A percentile compares a stretch with the other conserved stretches of the same genome.
These are phyloP conservation scores for Aurelia coerulea DNA, from an alignment of 30 jellyfish, hydroid and myxozoan genomes.

Conservation along the genomic window DNA sequence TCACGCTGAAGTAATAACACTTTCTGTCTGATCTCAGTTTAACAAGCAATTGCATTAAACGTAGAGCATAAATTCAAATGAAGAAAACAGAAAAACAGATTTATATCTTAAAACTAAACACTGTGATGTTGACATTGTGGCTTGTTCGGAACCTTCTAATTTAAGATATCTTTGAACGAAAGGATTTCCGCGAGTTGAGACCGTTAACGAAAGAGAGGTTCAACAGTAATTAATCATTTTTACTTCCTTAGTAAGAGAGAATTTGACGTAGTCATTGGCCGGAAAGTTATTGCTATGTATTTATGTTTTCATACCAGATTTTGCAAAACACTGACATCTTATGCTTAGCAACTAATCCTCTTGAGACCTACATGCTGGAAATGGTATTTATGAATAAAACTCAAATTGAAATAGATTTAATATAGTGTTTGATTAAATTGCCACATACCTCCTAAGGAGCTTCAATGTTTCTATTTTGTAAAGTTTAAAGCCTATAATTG, in stretches of 20 bases:
- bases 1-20: no score
- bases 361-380: conserved; percentile 2
- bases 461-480: no score
- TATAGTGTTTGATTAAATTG: no score
- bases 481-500: no score
- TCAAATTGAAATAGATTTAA: no score
- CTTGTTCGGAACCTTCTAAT: conserved; percentile 9
- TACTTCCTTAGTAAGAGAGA: neutral
- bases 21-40: no score
- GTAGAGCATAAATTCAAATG: neutral
- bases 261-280: conserved; percentile 4
- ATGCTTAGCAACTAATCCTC: neutral
- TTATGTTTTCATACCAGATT: neutral
- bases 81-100: neutral
- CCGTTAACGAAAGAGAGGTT: neutral
- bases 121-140: neutral
- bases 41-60: no score
- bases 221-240: neutral
- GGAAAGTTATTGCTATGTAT: neutral
- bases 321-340: neutral
- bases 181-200: conserved; percentile 2
- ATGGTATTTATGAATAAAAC: neutral
- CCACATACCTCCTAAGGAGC: no score
- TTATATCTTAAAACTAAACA: neutral
- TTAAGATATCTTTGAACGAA: neutral